Evolutionary conservation across 1,140 invertebrate genomes (phyloP), one percentile per base, ranked within the genome.

Genomic region (Drosophila obscura): DNA sequence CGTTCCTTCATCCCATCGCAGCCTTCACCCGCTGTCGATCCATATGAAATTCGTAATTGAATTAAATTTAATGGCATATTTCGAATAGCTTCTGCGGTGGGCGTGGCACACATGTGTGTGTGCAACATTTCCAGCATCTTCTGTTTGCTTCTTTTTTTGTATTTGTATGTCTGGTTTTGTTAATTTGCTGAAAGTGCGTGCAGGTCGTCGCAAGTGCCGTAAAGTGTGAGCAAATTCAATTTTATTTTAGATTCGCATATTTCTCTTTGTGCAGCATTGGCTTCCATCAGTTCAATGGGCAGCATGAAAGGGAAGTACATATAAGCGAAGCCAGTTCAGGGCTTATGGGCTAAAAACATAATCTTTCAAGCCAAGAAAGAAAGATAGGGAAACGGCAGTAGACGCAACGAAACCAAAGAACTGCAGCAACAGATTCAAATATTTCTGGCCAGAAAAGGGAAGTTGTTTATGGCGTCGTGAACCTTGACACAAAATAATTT

Each of bases 1-100:
- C 55, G 50, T 69, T 63, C 67, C 67, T 19, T 19, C 19, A 19
- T 19, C 19, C 19, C 19, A 19, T 16, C 16, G 16, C 16, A 16
- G 16, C 62, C 59, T 11, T 4, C 31, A 3, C 31, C 9, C 31
- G 4, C 9, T 39, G 35, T 11, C 35, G 11, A 4, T 39, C 35
- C 60, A 66, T 79, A 83, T 79, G 61, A 88, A 88, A 88, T 82
- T 88, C 72, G 84, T 88, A 88, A 89, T 88, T 88, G 83, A 84
- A 88, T 88, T 88, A 77, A 89, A 89, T 68, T 88, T 88, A 88
- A 88, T 88, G 84, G 83, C 83, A 89, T 88, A 80, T 88, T 88
- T 83, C 64, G 68, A 67, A 88, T 88, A 52, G 76, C 79, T 52
- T 51, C 48, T 35, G 39, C 8, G 61, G 35, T 35, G 69, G 63